A percentile compares a stretch with the other conserved stretches of the same genome.
Evolutionary conservation across 2,888 invertebrate genomes (phyloP).

Genomic region (Ganaspis brasiliensis): DNA sequence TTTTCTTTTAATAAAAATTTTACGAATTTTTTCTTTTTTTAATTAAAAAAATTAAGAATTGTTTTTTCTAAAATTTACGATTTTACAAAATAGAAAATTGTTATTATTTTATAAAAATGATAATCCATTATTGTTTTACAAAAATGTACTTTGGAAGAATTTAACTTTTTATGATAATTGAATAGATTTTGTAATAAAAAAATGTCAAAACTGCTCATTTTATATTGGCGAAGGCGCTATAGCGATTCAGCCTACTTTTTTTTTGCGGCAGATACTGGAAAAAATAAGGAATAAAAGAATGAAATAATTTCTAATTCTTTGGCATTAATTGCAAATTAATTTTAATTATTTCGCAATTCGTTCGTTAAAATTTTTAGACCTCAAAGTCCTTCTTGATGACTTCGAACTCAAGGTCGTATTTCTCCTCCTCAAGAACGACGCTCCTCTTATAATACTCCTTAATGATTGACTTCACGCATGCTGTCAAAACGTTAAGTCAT

Average conservation of each 20-base stretch:
- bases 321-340: slow-evolving; percentile 58
- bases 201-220: neutral
- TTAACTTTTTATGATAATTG: too few relatives aligned
- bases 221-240: slow-evolving; percentile 1
- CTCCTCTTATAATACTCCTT: slow-evolving; percentile 92
- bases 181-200: too few relatives aligned
- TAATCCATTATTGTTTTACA: too few relatives aligned
- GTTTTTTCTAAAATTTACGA: too few relatives aligned
- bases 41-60: too few relatives aligned
- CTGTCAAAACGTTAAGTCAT: slow-evolving; percentile 79
- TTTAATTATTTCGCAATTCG: slow-evolving; percentile 54
- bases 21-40: neutral
- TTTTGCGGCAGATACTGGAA: slow-evolving; percentile 16
- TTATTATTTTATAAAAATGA: too few relatives aligned
- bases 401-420: slow-evolving; percentile 99
- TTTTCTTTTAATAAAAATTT: neutral
- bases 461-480: slow-evolving; percentile 86
- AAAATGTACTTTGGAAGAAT: too few relatives aligned
- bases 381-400: slow-evolving; percentile 97
- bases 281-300: neutral
- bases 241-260: slow-evolving; percentile 34
- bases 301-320: neutral
- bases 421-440: slow-evolving; percentile 91
- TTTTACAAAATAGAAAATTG: too few relatives aligned
- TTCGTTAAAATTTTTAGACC: slow-evolving; percentile 82